Conservation (phyloP, 2,888 invertebrate genomes). For the Globia sparganii region DNA sequence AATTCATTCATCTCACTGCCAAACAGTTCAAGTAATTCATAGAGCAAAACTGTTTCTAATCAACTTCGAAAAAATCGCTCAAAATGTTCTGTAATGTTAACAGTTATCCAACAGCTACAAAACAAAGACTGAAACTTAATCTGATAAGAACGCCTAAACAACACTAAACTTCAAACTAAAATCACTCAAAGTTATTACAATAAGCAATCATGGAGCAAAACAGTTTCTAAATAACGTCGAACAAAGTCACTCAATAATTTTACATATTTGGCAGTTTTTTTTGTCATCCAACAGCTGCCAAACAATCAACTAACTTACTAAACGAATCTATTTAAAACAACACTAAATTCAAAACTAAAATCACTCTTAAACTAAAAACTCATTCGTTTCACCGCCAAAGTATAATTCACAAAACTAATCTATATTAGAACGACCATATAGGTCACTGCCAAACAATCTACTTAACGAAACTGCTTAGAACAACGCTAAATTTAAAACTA, state of each 20-base stretch:
- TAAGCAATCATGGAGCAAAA: neutral
- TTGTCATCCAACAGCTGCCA: neutral
- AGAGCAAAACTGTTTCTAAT: neutral
- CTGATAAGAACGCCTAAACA: neutral
- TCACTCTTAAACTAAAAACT: conserved; percentile 8
- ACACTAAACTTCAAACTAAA: conserved; percentile 6
- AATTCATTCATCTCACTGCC: too few species aligned
- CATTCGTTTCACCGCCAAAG: conserved; percentile 44
- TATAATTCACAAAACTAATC: conserved; percentile 67
- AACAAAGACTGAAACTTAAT: neutral
- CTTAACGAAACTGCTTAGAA: neutral
- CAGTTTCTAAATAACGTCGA: neutral
- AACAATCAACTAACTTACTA: neutral
- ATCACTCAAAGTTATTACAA: neutral
- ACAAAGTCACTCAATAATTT: neutral
- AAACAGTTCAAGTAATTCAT: neutral
- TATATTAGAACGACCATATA: conserved; percentile 59
- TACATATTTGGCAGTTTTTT: neutral
- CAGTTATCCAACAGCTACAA: neutral
- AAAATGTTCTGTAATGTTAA: neutral
- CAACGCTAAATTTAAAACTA: conserved; percentile 9
- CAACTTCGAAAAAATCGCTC: neutral
- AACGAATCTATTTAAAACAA: neutral
- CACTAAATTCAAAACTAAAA: conserved; percentile 4
- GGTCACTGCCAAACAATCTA: neutral